These are phyloP conservation scores for Ischnus inquisitorius DNA, from an alignment of 2,888 invertebrate genomes.

Conservation along the genomic window DNA sequence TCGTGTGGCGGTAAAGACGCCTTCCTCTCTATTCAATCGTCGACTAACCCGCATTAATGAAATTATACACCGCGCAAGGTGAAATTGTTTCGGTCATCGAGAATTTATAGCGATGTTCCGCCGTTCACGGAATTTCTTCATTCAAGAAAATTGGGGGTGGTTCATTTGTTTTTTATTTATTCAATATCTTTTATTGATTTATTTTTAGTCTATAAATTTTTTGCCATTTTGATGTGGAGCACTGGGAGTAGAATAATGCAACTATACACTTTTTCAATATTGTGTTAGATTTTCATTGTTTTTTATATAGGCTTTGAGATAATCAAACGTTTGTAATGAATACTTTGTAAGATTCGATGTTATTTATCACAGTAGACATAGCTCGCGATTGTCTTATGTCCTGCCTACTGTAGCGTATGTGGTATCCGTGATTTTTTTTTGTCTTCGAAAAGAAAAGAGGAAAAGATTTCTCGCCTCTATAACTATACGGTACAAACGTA, in stretches of 20 bases:
- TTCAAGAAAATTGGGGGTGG: background rate
- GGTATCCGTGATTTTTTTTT: background rate
- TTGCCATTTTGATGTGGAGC: too few relatives aligned
- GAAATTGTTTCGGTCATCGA: background rate
- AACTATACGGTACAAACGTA: slow-evolving; percentile 20
- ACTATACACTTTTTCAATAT: too few relatives aligned
- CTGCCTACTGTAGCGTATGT: background rate
- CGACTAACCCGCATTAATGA: slow-evolving; percentile 69
- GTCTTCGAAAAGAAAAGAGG: background rate
- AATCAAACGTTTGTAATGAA: background rate
- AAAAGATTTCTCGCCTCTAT: slow-evolving; percentile 10
- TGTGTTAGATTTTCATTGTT: too few relatives aligned
- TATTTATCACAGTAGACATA: background rate
- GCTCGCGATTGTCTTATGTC: background rate
- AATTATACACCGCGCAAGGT: slow-evolving; percentile 45
- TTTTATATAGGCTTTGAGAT: too few relatives aligned
- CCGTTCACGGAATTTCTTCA: background rate
- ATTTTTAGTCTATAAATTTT: too few relatives aligned
- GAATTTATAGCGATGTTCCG: background rate
- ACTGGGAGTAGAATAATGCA: too few relatives aligned
- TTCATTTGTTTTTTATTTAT: background rate
- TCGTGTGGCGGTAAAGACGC: slow-evolving; percentile 41
- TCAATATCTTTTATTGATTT: too few relatives aligned
- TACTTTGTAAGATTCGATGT: background rate
- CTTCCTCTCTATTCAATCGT: slow-evolving; percentile 64